phyloP scores from a whole-genome alignment of 2,797 vertebrate genomes.

The Acropternis orthonyx region DNA sequence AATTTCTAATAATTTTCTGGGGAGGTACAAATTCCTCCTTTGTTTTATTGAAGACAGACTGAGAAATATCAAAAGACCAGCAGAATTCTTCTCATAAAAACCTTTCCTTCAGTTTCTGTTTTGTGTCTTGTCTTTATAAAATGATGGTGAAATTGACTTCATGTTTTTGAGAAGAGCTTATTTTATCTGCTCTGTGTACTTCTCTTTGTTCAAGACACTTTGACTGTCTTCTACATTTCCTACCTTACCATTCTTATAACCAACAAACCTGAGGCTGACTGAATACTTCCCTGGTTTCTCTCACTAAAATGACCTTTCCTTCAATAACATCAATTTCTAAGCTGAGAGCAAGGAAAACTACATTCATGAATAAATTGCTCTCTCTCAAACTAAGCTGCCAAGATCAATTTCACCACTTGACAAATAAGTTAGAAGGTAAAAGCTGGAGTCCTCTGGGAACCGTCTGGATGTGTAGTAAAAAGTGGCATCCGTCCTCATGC shows the following conservation, averaged over 20 bases:
- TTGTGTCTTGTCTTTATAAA: not conserved
- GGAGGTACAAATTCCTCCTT: not conserved
- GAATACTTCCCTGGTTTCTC: not conserved
- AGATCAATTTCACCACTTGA: not conserved
- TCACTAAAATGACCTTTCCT: not conserved
- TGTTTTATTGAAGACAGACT: not conserved
- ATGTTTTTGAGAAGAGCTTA: not conserved
- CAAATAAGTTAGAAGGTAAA: not conserved
- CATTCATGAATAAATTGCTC: not conserved
- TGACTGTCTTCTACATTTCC: not conserved
- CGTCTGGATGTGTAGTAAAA: not conserved
- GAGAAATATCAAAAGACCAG: not conserved
- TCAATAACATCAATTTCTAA: not conserved
- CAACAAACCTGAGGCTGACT: not conserved
- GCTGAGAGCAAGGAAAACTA: not conserved
- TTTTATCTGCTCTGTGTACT: not conserved
- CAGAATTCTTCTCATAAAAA: not conserved
- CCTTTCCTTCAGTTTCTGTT: not conserved
- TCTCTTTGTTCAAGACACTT: not conserved
- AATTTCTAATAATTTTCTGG: not conserved
- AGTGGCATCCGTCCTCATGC: not conserved
- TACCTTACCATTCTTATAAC: not conserved
- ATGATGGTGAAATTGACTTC: fast-evolving
- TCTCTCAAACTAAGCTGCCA: not conserved
- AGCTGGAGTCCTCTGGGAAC: not conserved